Base-by-base conservation (phyloP, 64 coral and sea anemone genomes). In the Anthopleura sola region DNA sequence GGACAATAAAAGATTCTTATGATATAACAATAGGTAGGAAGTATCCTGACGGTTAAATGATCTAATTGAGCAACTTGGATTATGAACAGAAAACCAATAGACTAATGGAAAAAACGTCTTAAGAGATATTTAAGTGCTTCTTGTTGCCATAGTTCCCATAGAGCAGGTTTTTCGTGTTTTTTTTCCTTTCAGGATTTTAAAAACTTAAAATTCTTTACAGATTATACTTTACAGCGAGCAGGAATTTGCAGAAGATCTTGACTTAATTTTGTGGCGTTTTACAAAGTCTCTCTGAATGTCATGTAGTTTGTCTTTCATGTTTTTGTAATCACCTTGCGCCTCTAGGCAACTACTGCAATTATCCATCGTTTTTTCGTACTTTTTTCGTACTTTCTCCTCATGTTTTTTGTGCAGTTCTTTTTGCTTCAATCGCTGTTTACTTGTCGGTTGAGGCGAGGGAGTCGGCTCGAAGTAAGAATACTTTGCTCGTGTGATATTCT, bases 391-490 rank as follows among this genome's bases (percentile, higher is more conserved):
- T 1, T 79, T 46, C 7, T 20, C 76, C 18, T 48, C 36, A 8
- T 6, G 20, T 33, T 40, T 79, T 79, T 47, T 79, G 37, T 79
- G 18, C 16, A 4, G n/a, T 48, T 79, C 9, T 34, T 34, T 13
- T 37, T 18, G 17, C 29, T 77, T 36, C 16, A 37, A 77, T 1
- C 68, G 24, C n/a, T 71, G 68, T 39, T 20, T 76, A 8, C 31
- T 36, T 32, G 21, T 18, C 21, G 76, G 76, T 15, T 28, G 76
- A 5, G 20, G 76, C 0, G 76, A 79, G 36, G 38, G 76, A 46
- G 24, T 79, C 13, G 36, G 34, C 39, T 79, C 47, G 76, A 79
- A 79, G 17, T 79, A 79, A 38, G 76, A 79, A 79, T 79, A 79
- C 15, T 79, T 11, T 48, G 76, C 5, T 48, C 76, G 17, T 6